Base-by-base conservation (phyloP, 2,888 invertebrate species). In the Lepidocyrtinus sp. region DNA sequence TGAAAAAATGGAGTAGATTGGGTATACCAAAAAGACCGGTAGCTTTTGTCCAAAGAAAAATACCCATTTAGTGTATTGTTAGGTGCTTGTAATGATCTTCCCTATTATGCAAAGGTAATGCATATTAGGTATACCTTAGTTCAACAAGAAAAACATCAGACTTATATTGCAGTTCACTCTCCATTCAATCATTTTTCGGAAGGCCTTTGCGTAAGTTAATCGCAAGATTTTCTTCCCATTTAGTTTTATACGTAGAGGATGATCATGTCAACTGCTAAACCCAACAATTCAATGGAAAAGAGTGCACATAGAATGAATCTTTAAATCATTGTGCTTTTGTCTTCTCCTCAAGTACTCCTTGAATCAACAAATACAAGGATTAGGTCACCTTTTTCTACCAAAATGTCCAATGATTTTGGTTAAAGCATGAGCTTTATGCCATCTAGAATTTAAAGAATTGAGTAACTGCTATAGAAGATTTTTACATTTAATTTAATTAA, bases 11-110 rank as follows among this genome's bases (percentile, higher is more conserved):
- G 45, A 61, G 12, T 1, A 67, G 71, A 77, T 77, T 77, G 77
- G 21, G 46, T 77, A 27, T 64, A 77, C 77, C 77, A 77, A 77
- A 77, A 71, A 71, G 77, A 25, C 77, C 77, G 77, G 46, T 76
- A 64, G 71, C 71, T 50, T 65, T 77, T 77, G 71, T 77, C 22
- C 27, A 46, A 22, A 22, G 12, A 70, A 21, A 63, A 24, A 19
- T 24, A 46, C 21, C 68, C 50, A 46, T 1, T 22, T 46, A 24
- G 15, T 24, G 24, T n/a, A n/a, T n/a, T n/a, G n/a, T n/a, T n/a
- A n/a, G n/a, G n/a, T n/a, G n/a, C 27, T 27, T 67, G n/a, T 55
- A n/a, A 36, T 36, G 36, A 36, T 36, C 36, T 36, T 36, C 36
- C 36, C 5, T 36, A 9, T 36, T 12, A 36, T 36, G 5, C 36